phyloP scores from a whole-genome alignment of 2,888 invertebrate species.

The Drosophila anceps region DNA sequence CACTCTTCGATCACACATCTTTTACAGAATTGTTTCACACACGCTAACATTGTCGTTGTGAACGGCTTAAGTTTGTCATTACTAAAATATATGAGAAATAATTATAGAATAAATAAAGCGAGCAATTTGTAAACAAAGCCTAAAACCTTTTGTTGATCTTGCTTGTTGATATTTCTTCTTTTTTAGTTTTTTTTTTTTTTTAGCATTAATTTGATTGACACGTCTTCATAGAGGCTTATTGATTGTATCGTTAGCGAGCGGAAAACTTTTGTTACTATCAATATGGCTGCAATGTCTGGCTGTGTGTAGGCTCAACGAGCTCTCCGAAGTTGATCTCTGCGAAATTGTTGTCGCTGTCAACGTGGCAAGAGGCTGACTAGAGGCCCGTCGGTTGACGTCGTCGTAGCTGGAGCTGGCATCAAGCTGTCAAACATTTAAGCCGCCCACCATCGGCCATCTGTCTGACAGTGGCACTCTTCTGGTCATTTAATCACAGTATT shows the following conservation, averaged over 20 bases:
- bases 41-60: not conserved
- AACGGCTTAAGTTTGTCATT: not conserved
- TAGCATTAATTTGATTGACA: not conserved
- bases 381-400: not conserved
- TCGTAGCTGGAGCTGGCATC: slow-evolving; percentile 40
- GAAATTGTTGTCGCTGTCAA: slow-evolving; percentile 21
- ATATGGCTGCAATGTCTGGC: slow-evolving; percentile 8
- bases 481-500: slow-evolving; percentile 82
- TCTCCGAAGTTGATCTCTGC: slow-evolving; percentile 27
- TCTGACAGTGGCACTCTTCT: slow-evolving; percentile 74
- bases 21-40: too few relatives aligned
- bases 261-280: slow-evolving; percentile 25
- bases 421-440: slow-evolving; percentile 63
- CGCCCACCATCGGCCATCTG: slow-evolving; percentile 64
- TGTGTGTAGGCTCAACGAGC: slow-evolving; percentile 35
- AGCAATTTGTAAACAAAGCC: slow-evolving; percentile 1
- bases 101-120: not conserved
- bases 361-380: slow-evolving; percentile 3
- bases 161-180: not conserved
- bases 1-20: too few relatives aligned
- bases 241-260: slow-evolving; percentile 26
- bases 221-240: slow-evolving; percentile 16
- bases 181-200: not conserved
- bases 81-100: not conserved
- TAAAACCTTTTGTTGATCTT: not conserved